phyloP scores from a whole-genome alignment of 2,888 invertebrate species.

The Toxonevra muliebris region DNA sequence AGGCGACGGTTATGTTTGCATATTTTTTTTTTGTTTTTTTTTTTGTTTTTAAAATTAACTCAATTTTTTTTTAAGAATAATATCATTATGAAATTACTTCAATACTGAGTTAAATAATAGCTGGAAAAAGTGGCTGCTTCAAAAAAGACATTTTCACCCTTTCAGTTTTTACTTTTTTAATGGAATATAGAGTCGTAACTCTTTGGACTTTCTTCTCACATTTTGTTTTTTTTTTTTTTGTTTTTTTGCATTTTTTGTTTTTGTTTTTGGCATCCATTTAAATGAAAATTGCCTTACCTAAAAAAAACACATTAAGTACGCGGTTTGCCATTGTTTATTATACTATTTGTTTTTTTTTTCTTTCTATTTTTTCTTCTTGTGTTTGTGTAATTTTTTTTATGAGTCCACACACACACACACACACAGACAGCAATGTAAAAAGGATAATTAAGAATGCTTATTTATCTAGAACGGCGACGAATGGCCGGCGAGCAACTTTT shows the following conservation, averaged over 20 bases:
- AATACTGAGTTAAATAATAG: no score
- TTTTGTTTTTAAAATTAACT: no score
- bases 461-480: constrained; percentile 63
- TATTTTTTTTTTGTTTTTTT: no score
- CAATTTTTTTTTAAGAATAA: no score
- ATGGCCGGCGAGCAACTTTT: constrained; percentile 44
- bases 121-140: no score
- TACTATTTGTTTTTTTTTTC: constrained; percentile 25
- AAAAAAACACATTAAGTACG: constrained; percentile 60
- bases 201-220: neutral
- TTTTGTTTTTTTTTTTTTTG: constrained; percentile 1
- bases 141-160: neutral
- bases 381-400: constrained; percentile 19
- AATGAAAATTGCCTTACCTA: constrained; percentile 29
- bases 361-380: neutral
- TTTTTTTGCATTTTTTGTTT: neutral
- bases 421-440: constrained; percentile 35
- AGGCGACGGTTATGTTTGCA: no score
- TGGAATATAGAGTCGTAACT: no score
- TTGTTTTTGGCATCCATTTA: constrained; percentile 19
- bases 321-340: constrained; percentile 58
- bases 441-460: constrained; percentile 63
- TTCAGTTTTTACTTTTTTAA: neutral
- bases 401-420: constrained; percentile 10
- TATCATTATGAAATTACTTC: no score